phyloP scores from a whole-genome alignment of 2,113 vertebrate species.

The Pangasianodon gigas region DNA sequence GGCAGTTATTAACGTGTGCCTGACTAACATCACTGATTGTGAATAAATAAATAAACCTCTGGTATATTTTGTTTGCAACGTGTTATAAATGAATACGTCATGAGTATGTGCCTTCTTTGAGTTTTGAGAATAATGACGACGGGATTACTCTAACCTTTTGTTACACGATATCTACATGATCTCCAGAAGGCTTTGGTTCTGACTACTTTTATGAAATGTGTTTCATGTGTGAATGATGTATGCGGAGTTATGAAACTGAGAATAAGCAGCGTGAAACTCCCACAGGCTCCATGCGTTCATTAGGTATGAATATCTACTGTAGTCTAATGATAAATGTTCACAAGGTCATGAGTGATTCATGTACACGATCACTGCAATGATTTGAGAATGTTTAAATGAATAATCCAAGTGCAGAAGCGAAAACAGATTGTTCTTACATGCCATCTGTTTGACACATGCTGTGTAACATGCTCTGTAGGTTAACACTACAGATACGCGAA shows the following conservation, averaged over 20 bases:
- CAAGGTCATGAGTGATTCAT: neutral
- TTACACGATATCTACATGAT: neutral
- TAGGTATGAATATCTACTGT: neutral
- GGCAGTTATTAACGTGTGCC: neutral
- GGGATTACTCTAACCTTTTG: neutral
- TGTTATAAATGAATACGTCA: neutral
- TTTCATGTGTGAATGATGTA: neutral
- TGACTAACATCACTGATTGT: neutral
- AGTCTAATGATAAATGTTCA: neutral
- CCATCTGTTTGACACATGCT: neutral
- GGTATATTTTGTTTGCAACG: neutral
- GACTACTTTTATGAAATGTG: neutral
- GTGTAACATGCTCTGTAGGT: neutral
- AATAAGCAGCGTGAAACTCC: neutral
- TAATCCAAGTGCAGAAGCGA: neutral
- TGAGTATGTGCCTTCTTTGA: neutral
- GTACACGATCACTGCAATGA: neutral
- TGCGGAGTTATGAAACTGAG: neutral
- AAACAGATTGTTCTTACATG: neutral
- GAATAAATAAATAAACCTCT: neutral
- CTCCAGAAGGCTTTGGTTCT: neutral
- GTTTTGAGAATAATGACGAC: neutral
- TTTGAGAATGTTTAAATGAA: neutral
- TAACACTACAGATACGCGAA: neutral
- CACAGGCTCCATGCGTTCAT: neutral